Percentiles rank a stretch among this genome's conserved stretches.
These are phyloP conservation scores for Gulo gulo DNA, from an alignment of 2,113 vertebrate genomes.

Conservation along the genomic window DNA sequence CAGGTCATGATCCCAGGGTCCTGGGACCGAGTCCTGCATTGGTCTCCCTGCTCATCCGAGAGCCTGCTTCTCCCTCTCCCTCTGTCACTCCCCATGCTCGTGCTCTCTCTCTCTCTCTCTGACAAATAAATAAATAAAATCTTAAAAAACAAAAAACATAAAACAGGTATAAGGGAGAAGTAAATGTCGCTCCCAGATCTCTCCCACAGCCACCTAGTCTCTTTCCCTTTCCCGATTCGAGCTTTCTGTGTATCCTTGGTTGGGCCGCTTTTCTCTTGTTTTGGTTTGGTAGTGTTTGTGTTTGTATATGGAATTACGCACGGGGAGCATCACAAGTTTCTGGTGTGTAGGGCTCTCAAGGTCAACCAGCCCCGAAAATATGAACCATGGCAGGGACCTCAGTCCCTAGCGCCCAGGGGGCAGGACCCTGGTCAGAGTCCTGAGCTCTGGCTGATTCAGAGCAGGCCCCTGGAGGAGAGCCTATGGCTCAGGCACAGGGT, in stretches of 20 bases:
- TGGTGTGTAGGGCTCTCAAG: not conserved
- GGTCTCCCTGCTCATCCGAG: too few species aligned
- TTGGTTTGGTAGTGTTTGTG: not conserved
- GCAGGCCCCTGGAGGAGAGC: not conserved
- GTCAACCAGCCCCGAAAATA: not conserved
- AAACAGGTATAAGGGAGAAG: not conserved
- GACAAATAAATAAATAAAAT: too few species aligned
- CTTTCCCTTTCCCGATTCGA: accelerated
- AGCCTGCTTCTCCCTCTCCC: too few species aligned
- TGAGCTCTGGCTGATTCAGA: not conserved
- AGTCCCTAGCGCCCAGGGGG: not conserved
- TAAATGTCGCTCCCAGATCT: not conserved
- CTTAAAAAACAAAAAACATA: too few species aligned
- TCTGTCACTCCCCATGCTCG: too few species aligned
- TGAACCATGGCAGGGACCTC: not conserved
- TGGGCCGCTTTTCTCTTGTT: not conserved
- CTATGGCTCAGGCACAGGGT: not conserved
- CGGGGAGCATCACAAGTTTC: not conserved
- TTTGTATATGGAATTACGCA: not conserved
- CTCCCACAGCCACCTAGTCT: not conserved
- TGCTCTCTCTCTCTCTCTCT: too few species aligned
- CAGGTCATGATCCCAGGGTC: not conserved
- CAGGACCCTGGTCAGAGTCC: not conserved
- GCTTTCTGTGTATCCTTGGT: not conserved
- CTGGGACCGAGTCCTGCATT: too few species aligned